Evolutionary conservation across 1,140 invertebrate genomes (phyloP).

Genomic region (Drosophila nebulosa): DNA sequence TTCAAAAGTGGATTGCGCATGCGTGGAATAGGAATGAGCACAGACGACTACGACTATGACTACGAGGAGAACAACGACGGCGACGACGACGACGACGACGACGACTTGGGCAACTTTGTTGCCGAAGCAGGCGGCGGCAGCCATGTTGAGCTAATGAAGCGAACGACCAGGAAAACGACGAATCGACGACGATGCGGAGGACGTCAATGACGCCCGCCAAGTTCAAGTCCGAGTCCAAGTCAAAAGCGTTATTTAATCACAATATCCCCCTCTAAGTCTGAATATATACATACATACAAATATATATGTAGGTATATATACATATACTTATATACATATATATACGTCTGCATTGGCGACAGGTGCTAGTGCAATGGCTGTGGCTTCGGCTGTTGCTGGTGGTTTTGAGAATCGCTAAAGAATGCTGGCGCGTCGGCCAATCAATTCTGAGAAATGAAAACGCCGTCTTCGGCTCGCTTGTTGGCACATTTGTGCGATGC

Average conservation of each 20-base stretch:
- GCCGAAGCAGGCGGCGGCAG: constrained; percentile 1
- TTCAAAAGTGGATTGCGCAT: constrained; percentile 72
- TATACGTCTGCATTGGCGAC: constrained; percentile 17
- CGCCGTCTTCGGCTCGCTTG: constrained; percentile 62
- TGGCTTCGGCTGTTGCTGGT: constrained; percentile 16
- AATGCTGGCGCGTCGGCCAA: constrained; percentile 68
- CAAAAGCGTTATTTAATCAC: constrained; percentile 77
- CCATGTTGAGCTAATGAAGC: constrained; percentile 68
- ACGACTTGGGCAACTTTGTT: constrained; percentile 38
- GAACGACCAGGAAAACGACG: constrained; percentile 28
- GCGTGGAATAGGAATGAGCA: constrained; percentile 70
- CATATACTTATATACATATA: constrained; percentile 13
- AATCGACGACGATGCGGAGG: neutral
- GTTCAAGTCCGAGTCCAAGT: constrained; percentile 22
- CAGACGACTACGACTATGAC: constrained; percentile 8
- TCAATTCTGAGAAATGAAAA: constrained; percentile 79
- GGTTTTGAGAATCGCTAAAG: constrained; percentile 36
- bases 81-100: neutral
- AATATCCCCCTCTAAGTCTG: constrained; percentile 21
- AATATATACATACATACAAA: no score
- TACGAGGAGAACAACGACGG: neutral
- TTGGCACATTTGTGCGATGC: constrained; percentile 68
- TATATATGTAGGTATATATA: constrained; percentile 10
- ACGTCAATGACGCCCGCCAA: constrained; percentile 49
- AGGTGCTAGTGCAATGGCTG: constrained; percentile 29